Base-by-base conservation (phyloP, 2,797 vertebrate species). In the Gymnoscopelus braueri region DNA sequence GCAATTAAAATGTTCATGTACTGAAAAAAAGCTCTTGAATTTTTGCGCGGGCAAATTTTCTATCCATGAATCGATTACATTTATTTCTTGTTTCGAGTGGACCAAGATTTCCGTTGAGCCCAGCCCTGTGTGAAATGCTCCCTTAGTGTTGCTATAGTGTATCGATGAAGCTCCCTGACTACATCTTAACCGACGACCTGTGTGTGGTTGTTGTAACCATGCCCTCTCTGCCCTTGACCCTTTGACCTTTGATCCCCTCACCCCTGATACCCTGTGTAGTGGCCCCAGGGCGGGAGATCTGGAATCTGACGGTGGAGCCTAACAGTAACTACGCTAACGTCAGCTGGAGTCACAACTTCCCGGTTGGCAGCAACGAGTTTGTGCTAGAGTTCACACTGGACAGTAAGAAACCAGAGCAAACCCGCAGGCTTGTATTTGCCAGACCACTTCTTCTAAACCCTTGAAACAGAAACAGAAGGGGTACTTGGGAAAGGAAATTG, bases 251-350 rank as follows among this genome's bases (percentile, higher is more conserved):
- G 78, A 86, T 82, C 84, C 77, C 82, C 95, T 80, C 94, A 95
- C 92, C 94, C 93, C 94, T 65, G 80, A 70, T 84, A 13, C n/a
- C 78, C 79, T 89, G 80, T 89, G 92, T 94, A 97, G 97, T 92
- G 86, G 80, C 82, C 69, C 90, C 91, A 67, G 93, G 87, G 93
- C 86, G 85, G 85, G 91, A 93, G 92, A 97, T 98, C 93, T 97
- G 96, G 96, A 96, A 98, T 94, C 83, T 99, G 96, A 98, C 95
- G 81, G 96, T 96, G 94, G 94, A 95, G 89, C 90, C 95, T 89
- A 97, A 97, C 96, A 98, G 95, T 96, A 94, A 97, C 96, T 95
- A 95, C 94, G 95, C 95, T 95, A 97, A 97, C 94, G 93, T 99
- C 96, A 98, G 95, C 94, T 99, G 98, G 98, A 97, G 89, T 91